Base-by-base conservation (phyloP, 2,888 invertebrate species). In the Bugulina stolonifera region DNA sequence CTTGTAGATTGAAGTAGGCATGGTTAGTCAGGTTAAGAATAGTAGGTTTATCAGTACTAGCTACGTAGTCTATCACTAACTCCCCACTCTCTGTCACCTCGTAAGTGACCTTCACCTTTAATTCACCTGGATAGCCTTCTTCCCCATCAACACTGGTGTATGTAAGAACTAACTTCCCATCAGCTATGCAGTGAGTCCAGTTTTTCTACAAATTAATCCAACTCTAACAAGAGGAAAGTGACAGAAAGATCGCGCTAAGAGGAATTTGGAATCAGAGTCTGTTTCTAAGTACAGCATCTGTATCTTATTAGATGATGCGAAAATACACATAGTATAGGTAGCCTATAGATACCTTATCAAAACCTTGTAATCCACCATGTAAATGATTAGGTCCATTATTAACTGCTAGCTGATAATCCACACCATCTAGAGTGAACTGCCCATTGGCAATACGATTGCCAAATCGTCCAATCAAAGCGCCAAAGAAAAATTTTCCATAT, bases 1-100 rank as follows among this genome's bases (percentile, higher is more conserved):
- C 95, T 70, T 90, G 93, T 55, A 97, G 87, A 85, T 97, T 97
- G 84, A 96, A 95, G 83, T 92, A 96, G 0, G 91, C 89, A 80
- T 94, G 91, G 83, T 91, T 92, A 69, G 93, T 93, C 73, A 97
- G 85, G 83, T 93, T 95, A 74, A 96, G 87, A 22, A 91, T 89
- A 0, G 94, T 95, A 0, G 91, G 88, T 80, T 91, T 91, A 14
- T 89, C 90, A 1, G 91, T 88, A 1, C 88, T 89, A 25, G 92
- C 93, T 75, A 87, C 88, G 87, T 91, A 93, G 74, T 89, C 88
- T 2, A 95, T 88, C 73, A 88, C 85, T 57, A 97, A 86, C 74
- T 89, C 89, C 80, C 93, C 92, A 32, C 80, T 78, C 75, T 91
- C 89, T 43, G 88, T 87, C 22, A 93, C 86, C 76, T 88, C 88